A percentile compares a stretch with the other conserved stretches of the same genome.
phyloP scores from a whole-genome alignment of 1,140 invertebrate species.

The Trichoplusia ni region DNA sequence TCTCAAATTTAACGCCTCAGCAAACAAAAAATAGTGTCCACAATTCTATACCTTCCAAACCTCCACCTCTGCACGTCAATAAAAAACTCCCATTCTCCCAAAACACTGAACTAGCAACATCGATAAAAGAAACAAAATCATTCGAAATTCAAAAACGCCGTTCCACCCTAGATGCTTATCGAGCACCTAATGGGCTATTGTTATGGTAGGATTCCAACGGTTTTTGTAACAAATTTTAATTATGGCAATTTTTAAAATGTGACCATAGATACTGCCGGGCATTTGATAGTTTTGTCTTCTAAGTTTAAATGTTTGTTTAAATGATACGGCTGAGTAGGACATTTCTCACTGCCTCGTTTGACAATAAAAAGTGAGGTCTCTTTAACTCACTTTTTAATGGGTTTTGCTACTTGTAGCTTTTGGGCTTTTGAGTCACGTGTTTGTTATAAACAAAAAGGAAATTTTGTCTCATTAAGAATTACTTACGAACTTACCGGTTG shows the following conservation, averaged over 20 bases:
- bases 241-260: constrained; percentile 32
- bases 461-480: no score
- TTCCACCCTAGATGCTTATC: constrained; percentile 30
- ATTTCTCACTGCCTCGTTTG: constrained; percentile 10
- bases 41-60: no score
- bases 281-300: constrained; percentile 22
- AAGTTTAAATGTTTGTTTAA: constrained; percentile 12
- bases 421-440: no score
- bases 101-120: constrained; percentile 4
- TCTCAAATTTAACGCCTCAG: no score
- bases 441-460: no score
- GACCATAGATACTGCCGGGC: neutral
- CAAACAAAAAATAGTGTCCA: no score
- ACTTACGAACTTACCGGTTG: no score
- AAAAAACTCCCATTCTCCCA: constrained; percentile 3
- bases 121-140: constrained; percentile 19
- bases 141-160: constrained; percentile 27
- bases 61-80: neutral
- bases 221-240: constrained; percentile 32
- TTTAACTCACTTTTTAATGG: no score
- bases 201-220: constrained; percentile 5
- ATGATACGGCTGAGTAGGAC: constrained; percentile 7
- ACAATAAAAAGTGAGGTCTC: no score
- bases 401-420: no score
- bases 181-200: constrained; percentile 24